Conservation (phyloP, 1,140 invertebrate genomes). For the Leptestheria dahalacensis region DNA sequence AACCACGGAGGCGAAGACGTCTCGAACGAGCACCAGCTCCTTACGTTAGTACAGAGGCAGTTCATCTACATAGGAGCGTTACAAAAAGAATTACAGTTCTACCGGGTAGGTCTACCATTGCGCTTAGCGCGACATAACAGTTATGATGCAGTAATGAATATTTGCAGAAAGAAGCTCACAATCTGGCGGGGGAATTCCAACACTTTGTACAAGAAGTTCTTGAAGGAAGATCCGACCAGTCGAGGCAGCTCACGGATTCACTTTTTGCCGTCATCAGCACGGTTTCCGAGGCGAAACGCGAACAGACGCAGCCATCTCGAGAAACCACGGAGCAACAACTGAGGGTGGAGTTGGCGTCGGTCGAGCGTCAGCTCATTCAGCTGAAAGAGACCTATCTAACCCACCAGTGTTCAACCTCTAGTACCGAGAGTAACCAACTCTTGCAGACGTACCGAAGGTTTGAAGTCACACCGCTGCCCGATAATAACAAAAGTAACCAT, state of each 20-base stretch:
- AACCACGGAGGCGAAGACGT: neutral
- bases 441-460: slow-evolving; percentile 2
- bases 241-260: neutral
- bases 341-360: neutral
- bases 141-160: neutral
- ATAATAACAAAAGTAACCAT: neutral
- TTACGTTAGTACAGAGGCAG: slow-evolving; percentile 5
- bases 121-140: neutral
- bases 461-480: neutral
- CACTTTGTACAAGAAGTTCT: neutral
- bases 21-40: neutral
- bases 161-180: neutral
- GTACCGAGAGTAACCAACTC: neutral
- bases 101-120: neutral
- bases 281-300: neutral
- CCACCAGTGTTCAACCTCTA: neutral
- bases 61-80: slow-evolving; percentile 1
- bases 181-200: neutral
- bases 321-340: neutral
- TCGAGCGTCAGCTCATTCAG: neutral
- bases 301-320: neutral
- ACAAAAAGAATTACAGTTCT: slow-evolving; percentile 13
- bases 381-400: neutral
- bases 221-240: neutral
- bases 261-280: neutral